These are phyloP conservation scores for Scaptodrosophila latifasciaeformis DNA, from an alignment of 2,888 invertebrate genomes.

Conservation along the genomic window DNA sequence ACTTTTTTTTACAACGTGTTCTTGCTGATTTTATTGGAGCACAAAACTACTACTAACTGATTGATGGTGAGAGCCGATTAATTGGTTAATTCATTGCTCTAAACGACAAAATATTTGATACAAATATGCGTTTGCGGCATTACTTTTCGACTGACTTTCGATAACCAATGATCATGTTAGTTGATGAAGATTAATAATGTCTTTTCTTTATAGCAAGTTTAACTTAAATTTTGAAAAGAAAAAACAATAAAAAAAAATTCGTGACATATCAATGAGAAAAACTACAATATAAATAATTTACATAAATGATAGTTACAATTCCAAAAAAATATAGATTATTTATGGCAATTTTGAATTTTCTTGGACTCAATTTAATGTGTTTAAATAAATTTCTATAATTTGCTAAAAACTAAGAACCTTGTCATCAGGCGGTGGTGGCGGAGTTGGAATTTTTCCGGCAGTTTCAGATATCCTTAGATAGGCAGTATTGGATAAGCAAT, in stretches of 20 bases:
- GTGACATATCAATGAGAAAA: constrained; percentile 7
- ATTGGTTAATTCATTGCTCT: constrained; percentile 18
- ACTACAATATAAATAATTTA: constrained; percentile 43
- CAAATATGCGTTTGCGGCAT: constrained; percentile 61
- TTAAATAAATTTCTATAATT: constrained; percentile 46
- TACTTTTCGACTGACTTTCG: constrained; percentile 4
- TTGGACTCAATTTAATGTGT: no score
- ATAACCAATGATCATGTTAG: no score
- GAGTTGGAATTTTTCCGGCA: neutral
- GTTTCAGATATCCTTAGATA: neutral
- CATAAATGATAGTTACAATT: no score
- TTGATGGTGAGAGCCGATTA: constrained; percentile 40
- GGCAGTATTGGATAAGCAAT: constrained; percentile 12
- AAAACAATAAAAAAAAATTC: no score
- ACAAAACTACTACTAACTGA: constrained; percentile 48
- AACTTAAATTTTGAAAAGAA: no score
- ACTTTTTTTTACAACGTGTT: constrained; percentile 37
- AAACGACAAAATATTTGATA: constrained; percentile 58
- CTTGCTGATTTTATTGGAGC: constrained; percentile 57
- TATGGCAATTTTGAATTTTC: no score
- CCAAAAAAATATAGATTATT: no score
- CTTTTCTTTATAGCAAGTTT: no score
- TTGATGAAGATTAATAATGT: no score
- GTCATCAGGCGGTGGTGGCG: neutral
- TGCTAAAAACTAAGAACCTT: constrained; percentile 33